Base-by-base conservation (phyloP, 2,113 vertebrate species). In the Xiphias gladius region DNA sequence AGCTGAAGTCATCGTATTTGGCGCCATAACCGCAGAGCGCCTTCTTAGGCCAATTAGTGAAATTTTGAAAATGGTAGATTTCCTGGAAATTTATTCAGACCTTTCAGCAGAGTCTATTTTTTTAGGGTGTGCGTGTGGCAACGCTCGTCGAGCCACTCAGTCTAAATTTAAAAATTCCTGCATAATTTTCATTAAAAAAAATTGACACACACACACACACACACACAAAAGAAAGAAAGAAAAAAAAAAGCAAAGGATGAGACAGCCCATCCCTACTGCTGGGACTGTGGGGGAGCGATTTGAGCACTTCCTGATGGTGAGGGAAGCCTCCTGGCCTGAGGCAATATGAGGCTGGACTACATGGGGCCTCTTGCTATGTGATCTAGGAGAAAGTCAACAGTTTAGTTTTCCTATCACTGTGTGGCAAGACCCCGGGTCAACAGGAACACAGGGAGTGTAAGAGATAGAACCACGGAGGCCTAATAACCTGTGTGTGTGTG, bases 351-450 rank as follows among this genome's bases (percentile, higher is more conserved):
- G 89, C 79, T 64, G 84, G 87, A 86, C 92, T 86, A 81, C 85
- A 84, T 77, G 79, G 89, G 86, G 89, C 90, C 87, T 85, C 84
- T 58, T 79, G 89, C 89, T 88, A 91, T 92, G 89, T 86, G 92
- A 94, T 94, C 89, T 85, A 65, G 83, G 83, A 89, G 81, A 94
- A 94, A 93, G 92, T 94, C 92, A 92, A 94, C 93, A 91, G 86
- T 93, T 93, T 94, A 93, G 92, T 86, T 87, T 90, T 79, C 83
- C 85, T 94, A 94, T 94, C 89, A 54, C 86, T 88, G 88, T 84
- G 81, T 80, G 86, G 59, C 90, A 89, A 85, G 92, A 93, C 89
- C 90, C 82, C 59, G 0, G 90, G 92, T 93, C 93, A 94, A 93
- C 89, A 89, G 79, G 83, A 89, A 87, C 90, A 89, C 79, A 78